Percentiles rank a stretch among this genome's conserved stretches.
Conservation (phyloP, 2,113 vertebrate species). For the Chionodraco myersi region DNA sequence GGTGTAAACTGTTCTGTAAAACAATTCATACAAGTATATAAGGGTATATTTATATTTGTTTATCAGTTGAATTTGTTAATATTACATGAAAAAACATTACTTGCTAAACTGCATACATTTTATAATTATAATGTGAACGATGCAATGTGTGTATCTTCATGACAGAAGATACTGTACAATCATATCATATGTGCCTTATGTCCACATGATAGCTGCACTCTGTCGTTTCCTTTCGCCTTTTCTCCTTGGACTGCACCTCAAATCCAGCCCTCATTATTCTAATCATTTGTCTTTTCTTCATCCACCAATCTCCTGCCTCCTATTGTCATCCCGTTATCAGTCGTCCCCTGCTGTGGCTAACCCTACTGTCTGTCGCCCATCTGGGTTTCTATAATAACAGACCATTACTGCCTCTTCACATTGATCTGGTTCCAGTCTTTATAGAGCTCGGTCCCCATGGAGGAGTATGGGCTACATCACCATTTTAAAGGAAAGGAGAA, state of each 20-base stretch:
- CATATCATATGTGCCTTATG: not conserved
- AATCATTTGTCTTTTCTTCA: slow-evolving; percentile 42
- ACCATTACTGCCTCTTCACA: slow-evolving; percentile 62
- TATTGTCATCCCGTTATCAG: slow-evolving; percentile 41
- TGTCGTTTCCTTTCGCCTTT: slow-evolving; percentile 19
- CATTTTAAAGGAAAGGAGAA: slow-evolving; percentile 38
- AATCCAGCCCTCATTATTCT: slow-evolving; percentile 23
- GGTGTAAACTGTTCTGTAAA: no score
- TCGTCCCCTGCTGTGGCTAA: slow-evolving; percentile 48
- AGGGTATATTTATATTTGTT: not conserved
- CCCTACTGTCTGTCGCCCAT: slow-evolving; percentile 56
- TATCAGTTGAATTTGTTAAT: not conserved
- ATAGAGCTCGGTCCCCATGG: slow-evolving; percentile 44
- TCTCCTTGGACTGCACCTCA: slow-evolving; percentile 11
- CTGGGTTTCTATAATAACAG: slow-evolving; percentile 65
- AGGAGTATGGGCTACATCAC: slow-evolving; percentile 3
- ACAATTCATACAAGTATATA: no score
- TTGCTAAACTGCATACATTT: not conserved
- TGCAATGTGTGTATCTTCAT: not conserved
- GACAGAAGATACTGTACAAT: not conserved
- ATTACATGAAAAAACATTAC: not conserved
- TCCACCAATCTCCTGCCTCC: slow-evolving; percentile 37
- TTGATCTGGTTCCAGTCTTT: slow-evolving; percentile 70
- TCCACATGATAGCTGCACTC: slow-evolving; percentile 16
- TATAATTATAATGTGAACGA: no score